phyloP scores from a whole-genome alignment of 2,113 vertebrate genomes.

The Lepisosteus osseus region DNA sequence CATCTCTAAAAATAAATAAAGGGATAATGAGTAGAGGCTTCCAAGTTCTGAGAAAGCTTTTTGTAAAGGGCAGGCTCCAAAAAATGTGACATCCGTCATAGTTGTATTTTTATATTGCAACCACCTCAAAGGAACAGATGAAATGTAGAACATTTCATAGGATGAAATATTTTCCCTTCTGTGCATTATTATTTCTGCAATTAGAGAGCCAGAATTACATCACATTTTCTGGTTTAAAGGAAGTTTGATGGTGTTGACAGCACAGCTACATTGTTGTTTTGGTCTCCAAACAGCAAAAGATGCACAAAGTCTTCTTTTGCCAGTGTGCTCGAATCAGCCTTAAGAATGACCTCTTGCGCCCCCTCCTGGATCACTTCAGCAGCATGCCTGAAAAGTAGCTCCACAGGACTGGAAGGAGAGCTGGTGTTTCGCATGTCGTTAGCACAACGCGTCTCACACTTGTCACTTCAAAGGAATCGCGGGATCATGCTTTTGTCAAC shows the following conservation, averaged over 20 bases:
- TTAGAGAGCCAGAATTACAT: slow-evolving; percentile 12
- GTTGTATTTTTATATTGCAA: slow-evolving; percentile 1
- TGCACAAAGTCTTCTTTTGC: slow-evolving; percentile 25
- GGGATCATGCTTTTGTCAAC: slow-evolving; percentile 46
- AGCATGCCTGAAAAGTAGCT: neutral
- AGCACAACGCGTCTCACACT: slow-evolving; percentile 45
- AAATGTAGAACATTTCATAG: slow-evolving; percentile 10
- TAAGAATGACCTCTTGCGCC: no score
- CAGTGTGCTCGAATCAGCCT: slow-evolving; percentile 26
- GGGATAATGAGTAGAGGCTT: neutral
- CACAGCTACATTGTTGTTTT: slow-evolving; percentile 41
- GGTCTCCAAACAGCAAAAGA: slow-evolving; percentile 52
- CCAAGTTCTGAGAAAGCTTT: neutral
- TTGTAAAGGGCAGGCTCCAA: neutral
- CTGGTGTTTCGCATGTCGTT: slow-evolving; percentile 42
- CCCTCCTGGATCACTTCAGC: no score
- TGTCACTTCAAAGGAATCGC: slow-evolving; percentile 56
- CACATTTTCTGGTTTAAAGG: slow-evolving; percentile 16
- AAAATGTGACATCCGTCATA: slow-evolving; percentile 17
- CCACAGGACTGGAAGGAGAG: slow-evolving; percentile 11
- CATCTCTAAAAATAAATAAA: neutral
- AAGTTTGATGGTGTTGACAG: slow-evolving; percentile 35
- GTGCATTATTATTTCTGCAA: slow-evolving; percentile 23
- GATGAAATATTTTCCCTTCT: slow-evolving; percentile 11
- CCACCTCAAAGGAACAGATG: slow-evolving; percentile 27